phyloP scores from a whole-genome alignment of 2,113 vertebrate species.

The Philantomba maxwellii region DNA sequence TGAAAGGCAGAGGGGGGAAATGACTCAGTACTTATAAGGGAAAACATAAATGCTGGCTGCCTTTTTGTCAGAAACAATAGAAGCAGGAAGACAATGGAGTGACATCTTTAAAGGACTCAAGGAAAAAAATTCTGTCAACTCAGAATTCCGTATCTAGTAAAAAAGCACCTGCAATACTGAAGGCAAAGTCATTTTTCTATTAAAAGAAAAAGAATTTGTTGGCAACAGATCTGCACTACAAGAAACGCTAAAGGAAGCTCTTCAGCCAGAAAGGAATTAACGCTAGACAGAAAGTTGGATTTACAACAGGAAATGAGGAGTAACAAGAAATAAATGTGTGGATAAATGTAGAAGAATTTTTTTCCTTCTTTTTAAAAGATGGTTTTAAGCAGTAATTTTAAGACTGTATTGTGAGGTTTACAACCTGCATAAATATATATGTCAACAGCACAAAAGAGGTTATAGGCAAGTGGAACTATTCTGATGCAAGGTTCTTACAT shows the following conservation, averaged over 20 bases:
- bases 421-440: background rate
- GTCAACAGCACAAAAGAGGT: background rate
- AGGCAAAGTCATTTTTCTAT: background rate
- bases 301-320: background rate
- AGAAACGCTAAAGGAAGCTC: background rate
- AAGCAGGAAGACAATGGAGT: background rate
- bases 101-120: background rate
- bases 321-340: background rate
- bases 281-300: background rate
- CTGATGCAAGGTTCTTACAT: background rate
- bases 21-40: background rate
- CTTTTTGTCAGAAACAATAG: background rate
- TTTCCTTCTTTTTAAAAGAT: background rate
- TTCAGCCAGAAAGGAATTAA: background rate
- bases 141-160: background rate
- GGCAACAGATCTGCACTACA: background rate
- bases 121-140: background rate
- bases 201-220: background rate
- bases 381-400: background rate
- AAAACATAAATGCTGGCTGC: background rate
- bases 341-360: background rate
- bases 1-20: background rate
- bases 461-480: background rate
- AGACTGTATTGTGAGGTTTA: background rate
- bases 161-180: background rate